Base-by-base conservation (phyloP, 2,797 vertebrate genomes). In the Hylomyscus alleni region DNA sequence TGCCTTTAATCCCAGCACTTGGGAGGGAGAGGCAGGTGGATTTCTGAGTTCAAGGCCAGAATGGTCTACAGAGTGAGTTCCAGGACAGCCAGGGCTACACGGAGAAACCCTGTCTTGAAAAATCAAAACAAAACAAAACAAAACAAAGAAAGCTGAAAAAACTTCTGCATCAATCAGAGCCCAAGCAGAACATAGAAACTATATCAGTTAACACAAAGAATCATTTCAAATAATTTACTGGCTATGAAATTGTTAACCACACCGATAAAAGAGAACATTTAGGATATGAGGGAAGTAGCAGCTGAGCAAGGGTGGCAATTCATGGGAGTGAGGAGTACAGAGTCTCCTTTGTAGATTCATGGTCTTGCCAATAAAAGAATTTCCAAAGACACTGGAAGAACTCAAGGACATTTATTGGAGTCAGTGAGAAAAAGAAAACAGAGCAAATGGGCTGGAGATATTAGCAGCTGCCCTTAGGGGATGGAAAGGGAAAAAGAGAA, bases 241-340 rank as follows among this genome's bases (percentile, higher is more conserved):
- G 58, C 90, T 76, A 85, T 90, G n/a, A 94, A 90, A 26, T 80
- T 92, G 58, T 73, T 91, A 93, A 73, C 11, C 44, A 92, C 3
- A 89, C 69, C 94, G 65, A 62, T 31, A 89, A 89, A 89, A 91
- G 82, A 29, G 67, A 47, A 86, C 88, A 29, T 83, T 44, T 62
- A 83, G n/a, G 24, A 40, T 94, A 47, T 77, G 44, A 84, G 67
- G 82, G 40, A 73, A 15, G 40, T 65, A 89, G 82, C 31, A 81
- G 24, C 56, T 3, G 26, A 50, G 15, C 12, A 93, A 75, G 10
- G 9, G 22, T 5, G 44, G 82, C 15, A 50, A 84, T 34, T 17
- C 82, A 84, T 34, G 3, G 37, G 15, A 17, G 8, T 5, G 40
- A 26, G 14, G 26, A 24, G 10, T 54, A n/a, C 78, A 60, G 54